Base-by-base conservation (phyloP, 2,113 vertebrate species). In the Sigmodon hispidus region DNA sequence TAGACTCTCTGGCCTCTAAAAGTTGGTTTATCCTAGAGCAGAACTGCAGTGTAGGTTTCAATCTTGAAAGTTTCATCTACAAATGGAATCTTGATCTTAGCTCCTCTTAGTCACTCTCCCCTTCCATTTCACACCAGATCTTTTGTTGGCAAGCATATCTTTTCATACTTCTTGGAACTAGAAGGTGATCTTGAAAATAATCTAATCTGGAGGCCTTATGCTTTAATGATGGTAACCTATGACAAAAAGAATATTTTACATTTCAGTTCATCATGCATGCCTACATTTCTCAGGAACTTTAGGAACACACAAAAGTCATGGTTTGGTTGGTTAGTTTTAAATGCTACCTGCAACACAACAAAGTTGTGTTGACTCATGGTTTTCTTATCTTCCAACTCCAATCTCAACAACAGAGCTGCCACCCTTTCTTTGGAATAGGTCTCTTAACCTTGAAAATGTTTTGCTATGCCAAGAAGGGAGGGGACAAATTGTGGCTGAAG, bases 361-460 rank as follows among this genome's bases (percentile, higher is more conserved):
- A 69, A 48, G 40, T 87, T 61, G 43, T 91, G n/a, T 0, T 80
- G 57, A 34, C 15, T 48, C 43, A 10, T 24, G 8, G 36, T 63
- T 86, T 94, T 90, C 89, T 94, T 63, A n/a, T 22, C 57, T 87
- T 83, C 29, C 43, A 90, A 6, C 40, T 94, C 24, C 36, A 76
- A 29, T 81, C 77, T 40, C 15, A 85, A 43, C 69, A 61, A 7
- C 69, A 87, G 24, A 80, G 43, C 75, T n/a, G 43, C 61, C 8
- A 45, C n/a, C 75, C 52, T 45, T 77, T 86, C n/a, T 36, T 72
- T 94, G 3, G 48, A 29, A 81, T 45, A 72, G 12, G 45, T n/a
- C 87, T 81, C 50, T 87, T 40, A 75, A 79, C 55, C 15, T 65
- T 55, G 26, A 70, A 43, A 69, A 40, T 72, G 70, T 81, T 88